These are phyloP conservation scores for Diorhabda elongata DNA, from an alignment of 1,140 invertebrate genomes.

Conservation along the genomic window DNA sequence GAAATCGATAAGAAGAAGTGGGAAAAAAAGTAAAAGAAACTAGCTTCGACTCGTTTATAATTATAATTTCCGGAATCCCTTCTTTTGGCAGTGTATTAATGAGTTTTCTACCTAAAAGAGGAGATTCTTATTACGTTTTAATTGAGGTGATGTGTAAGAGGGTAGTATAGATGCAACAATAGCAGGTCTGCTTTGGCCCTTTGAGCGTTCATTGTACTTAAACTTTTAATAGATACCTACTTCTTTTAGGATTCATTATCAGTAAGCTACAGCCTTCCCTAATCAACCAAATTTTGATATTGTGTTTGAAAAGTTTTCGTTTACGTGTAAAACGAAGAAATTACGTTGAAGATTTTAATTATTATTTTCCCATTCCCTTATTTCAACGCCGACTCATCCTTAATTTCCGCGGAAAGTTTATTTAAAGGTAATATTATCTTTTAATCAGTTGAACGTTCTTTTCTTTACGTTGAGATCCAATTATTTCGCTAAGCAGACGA, in stretches of 20 bases:
- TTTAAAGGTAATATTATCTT: not conserved
- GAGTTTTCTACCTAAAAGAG: slow-evolving; percentile 43
- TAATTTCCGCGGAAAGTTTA: not conserved
- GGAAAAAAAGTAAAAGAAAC: slow-evolving; percentile 4
- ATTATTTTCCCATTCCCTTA: slow-evolving; percentile 26
- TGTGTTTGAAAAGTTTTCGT: slow-evolving; percentile 33
- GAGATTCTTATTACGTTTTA: slow-evolving; percentile 47
- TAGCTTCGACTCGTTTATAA: slow-evolving; percentile 24
- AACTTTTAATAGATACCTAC: slow-evolving; percentile 46
- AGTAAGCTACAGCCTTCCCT: slow-evolving; percentile 38
- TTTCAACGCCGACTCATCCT: not conserved
- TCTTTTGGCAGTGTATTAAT: slow-evolving; percentile 42
- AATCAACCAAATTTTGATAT: slow-evolving; percentile 45
- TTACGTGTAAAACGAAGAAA: slow-evolving; percentile 34
- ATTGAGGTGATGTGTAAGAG: slow-evolving; percentile 45
- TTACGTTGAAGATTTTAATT: slow-evolving; percentile 33
- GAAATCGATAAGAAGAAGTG: no score
- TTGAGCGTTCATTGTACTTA: slow-evolving; percentile 39
- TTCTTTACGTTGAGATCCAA: not conserved
- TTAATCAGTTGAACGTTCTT: not conserved
- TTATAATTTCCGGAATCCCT: slow-evolving; percentile 36
- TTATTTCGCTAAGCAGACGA: not conserved
- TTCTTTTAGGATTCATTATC: slow-evolving; percentile 47
- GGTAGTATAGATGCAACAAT: slow-evolving; percentile 42
- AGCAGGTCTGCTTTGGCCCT: slow-evolving; percentile 21